Evolutionary conservation across 2,797 vertebrate genomes (phyloP).

Genomic region (Gymnodraco acuticeps): DNA sequence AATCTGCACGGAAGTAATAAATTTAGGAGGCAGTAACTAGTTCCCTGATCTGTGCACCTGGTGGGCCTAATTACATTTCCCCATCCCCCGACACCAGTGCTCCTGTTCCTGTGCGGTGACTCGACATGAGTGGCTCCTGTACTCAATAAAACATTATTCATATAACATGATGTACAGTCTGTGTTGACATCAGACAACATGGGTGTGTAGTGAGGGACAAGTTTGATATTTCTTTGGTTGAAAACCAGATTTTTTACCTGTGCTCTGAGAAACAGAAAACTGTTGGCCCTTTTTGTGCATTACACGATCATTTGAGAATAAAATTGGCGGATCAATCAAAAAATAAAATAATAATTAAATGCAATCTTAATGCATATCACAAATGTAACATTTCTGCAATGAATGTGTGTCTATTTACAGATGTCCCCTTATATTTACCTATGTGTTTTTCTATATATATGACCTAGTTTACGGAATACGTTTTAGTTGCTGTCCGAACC

Average conservation of each 20-base stretch:
- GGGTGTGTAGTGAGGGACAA: constrained; percentile 64
- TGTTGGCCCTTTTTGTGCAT: neutral
- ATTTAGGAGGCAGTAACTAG: constrained; percentile 94
- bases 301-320: neutral
- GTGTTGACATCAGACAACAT: constrained; percentile 86
- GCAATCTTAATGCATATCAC: neutral
- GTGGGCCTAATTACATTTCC: constrained; percentile 93
- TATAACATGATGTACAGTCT: constrained; percentile 84
- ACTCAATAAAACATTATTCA: constrained; percentile 65
- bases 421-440: neutral
- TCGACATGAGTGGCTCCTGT: constrained; percentile 40
- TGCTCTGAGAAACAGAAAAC: neutral
- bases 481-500: constrained; percentile 25
- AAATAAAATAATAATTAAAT: neutral
- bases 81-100: constrained; percentile 70
- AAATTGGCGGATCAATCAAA: neutral
- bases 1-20: constrained; percentile 96
- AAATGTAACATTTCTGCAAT: neutral
- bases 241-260: neutral
- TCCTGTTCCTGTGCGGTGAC: constrained; percentile 65
- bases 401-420: constrained; percentile 1
- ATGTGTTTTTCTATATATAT: constrained; percentile 20
- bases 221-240: constrained; percentile 1
- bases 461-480: neutral
- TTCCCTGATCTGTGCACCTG: constrained; percentile 93